Base-by-base conservation (phyloP, 2,888 invertebrate species). In the Pyrocoelia pectoralis region DNA sequence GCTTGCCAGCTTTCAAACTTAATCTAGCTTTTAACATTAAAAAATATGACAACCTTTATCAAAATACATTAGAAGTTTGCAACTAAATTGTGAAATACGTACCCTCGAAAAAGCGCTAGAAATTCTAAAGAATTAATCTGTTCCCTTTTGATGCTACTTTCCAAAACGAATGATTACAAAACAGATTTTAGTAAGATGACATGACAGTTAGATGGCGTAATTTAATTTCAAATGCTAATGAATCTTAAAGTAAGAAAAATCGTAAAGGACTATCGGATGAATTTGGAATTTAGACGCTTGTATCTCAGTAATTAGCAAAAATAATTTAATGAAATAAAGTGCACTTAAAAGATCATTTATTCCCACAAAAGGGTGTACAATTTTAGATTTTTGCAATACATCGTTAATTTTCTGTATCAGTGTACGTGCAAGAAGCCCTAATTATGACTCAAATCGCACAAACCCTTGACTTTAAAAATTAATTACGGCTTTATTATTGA, bases 1-100 rank as follows among this genome's bases (percentile, higher is more conserved):
- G 51, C 33, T 19, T 53, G 46, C 49, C 48, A 38, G 63, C 63
- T 63, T 63, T 58, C 50, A 57, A 58, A 58, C 41, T 58, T 63
- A 63, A 63, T 62, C 57, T 49, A 54, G 53, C 43, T 54, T 54
- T 53, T 48, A 58, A 58, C 54, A 17, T 63, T 53, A 53, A 40
- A 61, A 57, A 52, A 49, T 53, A 56, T 29, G 56, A 43, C 61
- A 51, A 52, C 61, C 56, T 56, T 56, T 56, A 49, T 58, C 50
- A 58, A 58, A 63, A 41, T 58, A 29, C 55, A 61, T 58, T 58
- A 54, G 53, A 61, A 56, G 41, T 58, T 50, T 38, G 49, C 57
- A 50, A 57, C 61, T 24, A 38, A 50, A 49, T 40, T 17, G 33
- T 5, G 12, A 50, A 29, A 24, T 48, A 18, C 24, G 17, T 13